Base-by-base conservation (phyloP, 2,888 invertebrate genomes). In the Patella caerulea region DNA sequence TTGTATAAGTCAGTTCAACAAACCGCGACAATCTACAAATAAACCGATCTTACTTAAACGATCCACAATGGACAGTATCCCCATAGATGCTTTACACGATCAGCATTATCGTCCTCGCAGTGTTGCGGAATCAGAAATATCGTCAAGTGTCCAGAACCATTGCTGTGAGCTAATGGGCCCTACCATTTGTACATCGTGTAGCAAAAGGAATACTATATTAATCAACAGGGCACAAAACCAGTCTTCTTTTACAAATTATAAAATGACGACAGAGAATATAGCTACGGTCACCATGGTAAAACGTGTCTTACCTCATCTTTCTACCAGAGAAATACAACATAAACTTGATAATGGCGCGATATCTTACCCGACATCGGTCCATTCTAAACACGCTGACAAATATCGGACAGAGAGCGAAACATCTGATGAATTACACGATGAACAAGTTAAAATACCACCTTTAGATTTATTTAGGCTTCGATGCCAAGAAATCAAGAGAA, bases 101-200 rank as follows among this genome's bases (percentile, higher is more conserved):
- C 3, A 65, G 12, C 19, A 19, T 15, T 24, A 19, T 65, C 19
- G 65, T 3, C 65, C 65, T 24, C 11, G 11, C 9, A 65, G 65
- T 65, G 65, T 65, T 65, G 65, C 65, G 9, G 65, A 65, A 11
- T 65, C 65, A 24, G 65, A 55, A 29, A 34, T 34, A 65, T 65
- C 65, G 24, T 65, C 75, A 0, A 56, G 54, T 9, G 15, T 74
- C 24, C 72, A 72, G 19, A 73, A 78, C 12, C 85, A 87, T 71
- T 86, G 83, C 76, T 86, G 86, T 74, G 85, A 87, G 19, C 80
- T 87, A 45, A 82, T 86, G 54, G 90, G 90, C 1, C 88, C 88
- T 2, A 84, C 84, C 52, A 77, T 85, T 65, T 90, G 90, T 78
- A 85, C 87, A 59, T 83, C 87, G 56, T 89, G 90, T 80, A 80